phyloP scores from a whole-genome alignment of 2,113 vertebrate species.

The Capra hircus region DNA sequence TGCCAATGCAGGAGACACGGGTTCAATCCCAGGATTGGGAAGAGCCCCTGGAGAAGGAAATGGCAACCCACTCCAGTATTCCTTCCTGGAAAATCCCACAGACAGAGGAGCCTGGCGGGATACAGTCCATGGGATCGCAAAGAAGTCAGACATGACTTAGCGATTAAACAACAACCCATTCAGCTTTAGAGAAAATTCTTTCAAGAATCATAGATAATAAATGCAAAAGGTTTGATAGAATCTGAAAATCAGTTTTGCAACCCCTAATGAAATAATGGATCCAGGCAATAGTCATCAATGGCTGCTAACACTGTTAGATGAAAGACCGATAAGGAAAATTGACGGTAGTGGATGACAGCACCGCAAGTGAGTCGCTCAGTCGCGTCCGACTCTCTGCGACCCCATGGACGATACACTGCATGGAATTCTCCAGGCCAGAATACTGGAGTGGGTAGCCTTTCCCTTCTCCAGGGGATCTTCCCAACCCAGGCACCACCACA shows the following conservation, averaged over 20 bases:
- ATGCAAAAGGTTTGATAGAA: not conserved
- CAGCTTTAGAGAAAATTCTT: not conserved
- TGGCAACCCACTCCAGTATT: not conserved
- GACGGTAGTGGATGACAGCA: not conserved
- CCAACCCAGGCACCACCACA: not conserved
- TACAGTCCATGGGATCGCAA: not conserved
- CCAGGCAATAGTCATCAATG: not conserved
- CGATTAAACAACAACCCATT: not conserved
- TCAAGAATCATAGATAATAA: not conserved
- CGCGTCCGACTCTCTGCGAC: rapidly evolving
- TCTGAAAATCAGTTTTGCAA: not conserved
- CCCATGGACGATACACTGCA: not conserved
- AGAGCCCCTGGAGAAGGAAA: not conserved
- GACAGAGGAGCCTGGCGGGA: not conserved
- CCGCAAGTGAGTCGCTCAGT: not conserved
- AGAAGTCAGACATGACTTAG: not conserved
- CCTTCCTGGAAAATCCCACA: not conserved
- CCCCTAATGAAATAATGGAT: not conserved
- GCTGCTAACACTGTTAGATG: not conserved
- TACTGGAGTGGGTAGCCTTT: not conserved
- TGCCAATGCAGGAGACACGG: not conserved
- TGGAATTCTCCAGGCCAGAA: not conserved
- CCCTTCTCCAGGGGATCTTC: not conserved
- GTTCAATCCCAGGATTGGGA: not conserved
- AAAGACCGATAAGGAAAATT: not conserved